A percentile compares a stretch with the other conserved stretches of the same genome.
Evolutionary conservation across 2,888 invertebrate genomes (phyloP).

Genomic region (Stenodema calcarata): DNA sequence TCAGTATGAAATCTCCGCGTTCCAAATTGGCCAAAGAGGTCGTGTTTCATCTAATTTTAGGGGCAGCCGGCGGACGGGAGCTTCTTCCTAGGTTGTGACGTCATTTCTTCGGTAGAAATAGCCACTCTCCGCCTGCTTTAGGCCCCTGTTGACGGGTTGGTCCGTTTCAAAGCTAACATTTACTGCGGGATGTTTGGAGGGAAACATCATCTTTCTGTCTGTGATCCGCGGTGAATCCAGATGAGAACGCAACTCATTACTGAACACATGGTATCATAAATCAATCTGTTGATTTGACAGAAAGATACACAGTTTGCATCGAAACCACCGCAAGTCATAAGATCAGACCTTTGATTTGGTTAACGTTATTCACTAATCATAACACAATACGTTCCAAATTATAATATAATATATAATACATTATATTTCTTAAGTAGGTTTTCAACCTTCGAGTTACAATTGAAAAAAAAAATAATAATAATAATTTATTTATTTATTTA

Average conservation of each 20-base stretch:
- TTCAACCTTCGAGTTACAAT: too few species aligned
- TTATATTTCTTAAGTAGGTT: too few species aligned
- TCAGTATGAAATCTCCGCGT: not conserved
- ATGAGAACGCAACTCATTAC: too few species aligned
- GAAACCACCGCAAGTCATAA: too few species aligned
- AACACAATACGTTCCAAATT: too few species aligned
- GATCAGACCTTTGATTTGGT: not conserved
- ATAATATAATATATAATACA: too few species aligned
- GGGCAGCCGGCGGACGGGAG: not conserved
- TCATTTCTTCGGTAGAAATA: slow-evolving; percentile 9
- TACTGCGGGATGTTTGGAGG: not conserved
- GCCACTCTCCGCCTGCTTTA: not conserved
- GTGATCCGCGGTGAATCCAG: not conserved
- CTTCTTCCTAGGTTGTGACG: slow-evolving; percentile 32
- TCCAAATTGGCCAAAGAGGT: slow-evolving; percentile 22
- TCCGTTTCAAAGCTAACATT: not conserved
- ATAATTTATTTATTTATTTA: too few species aligned
- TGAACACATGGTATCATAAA: too few species aligned
- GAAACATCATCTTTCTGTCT: not conserved
- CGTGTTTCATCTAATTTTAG: slow-evolving; percentile 43
- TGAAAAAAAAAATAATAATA: too few species aligned
- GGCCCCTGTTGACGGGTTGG: not conserved
- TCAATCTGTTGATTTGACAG: too few species aligned
- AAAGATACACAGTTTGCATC: too few species aligned
- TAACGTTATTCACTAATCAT: not conserved